Conservation (phyloP, 23 tunicate species). For the Styela clava region DNA sequence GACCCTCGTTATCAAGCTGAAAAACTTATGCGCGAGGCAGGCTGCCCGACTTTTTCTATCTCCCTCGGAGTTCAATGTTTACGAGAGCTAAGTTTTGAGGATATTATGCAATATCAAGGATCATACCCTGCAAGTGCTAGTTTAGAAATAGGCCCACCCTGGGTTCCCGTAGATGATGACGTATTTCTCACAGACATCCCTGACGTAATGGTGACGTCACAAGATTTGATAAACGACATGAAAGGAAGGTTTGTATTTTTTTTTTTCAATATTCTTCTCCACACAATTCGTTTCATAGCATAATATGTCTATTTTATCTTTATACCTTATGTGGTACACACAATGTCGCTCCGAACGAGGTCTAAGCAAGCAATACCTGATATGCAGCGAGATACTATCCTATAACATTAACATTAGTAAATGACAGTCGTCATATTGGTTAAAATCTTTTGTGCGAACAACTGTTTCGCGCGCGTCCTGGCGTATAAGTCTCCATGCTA, state of each 20-base stretch:
- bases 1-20: slow-evolving; percentile 5
- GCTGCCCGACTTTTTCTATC: slow-evolving; percentile 3
- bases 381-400: too few relatives aligned
- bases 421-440: too few relatives aligned
- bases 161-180: slow-evolving; percentile 2
- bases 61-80: slow-evolving; percentile 11
- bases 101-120: neutral
- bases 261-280: too few relatives aligned
- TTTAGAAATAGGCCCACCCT: neutral
- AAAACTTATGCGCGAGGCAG: neutral
- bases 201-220: slow-evolving; percentile 10
- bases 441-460: too few relatives aligned
- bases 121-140: neutral
- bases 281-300: too few relatives aligned
- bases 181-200: neutral
- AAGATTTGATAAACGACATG: neutral
- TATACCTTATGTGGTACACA: too few relatives aligned
- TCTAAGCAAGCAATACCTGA: too few relatives aligned
- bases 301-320: too few relatives aligned
- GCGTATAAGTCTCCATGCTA: too few relatives aligned
- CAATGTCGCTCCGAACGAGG: too few relatives aligned
- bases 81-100: neutral
- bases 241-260: neutral
- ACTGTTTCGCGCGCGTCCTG: too few relatives aligned
- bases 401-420: too few relatives aligned